These are phyloP conservation scores for Synanceia verrucosa DNA, from an alignment of 2,797 vertebrate species.

Conservation along the genomic window DNA sequence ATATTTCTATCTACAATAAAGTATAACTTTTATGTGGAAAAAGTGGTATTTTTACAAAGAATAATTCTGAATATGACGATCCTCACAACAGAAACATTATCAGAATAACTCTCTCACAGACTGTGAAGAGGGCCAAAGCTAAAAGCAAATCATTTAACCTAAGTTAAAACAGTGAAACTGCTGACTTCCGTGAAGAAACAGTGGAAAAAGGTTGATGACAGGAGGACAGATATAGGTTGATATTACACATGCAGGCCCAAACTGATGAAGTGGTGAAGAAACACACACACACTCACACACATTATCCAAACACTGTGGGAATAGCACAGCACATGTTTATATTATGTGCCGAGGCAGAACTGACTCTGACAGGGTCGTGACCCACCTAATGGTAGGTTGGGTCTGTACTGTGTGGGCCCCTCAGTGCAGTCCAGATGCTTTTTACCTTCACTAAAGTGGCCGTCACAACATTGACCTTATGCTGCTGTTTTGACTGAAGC, in stretches of 20 bases:
- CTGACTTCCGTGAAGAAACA: background rate
- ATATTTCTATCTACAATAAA: no score
- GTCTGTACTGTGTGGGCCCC: constrained; percentile 39
- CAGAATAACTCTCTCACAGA: no score
- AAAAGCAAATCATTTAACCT: no score
- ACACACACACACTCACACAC: constrained; percentile 7
- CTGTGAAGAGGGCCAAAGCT: background rate
- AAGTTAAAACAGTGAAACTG: no score
- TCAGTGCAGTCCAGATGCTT: constrained; percentile 1
- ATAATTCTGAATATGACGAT: no score
- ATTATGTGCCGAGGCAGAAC: constrained; percentile 29
- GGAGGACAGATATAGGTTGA: constrained; percentile 23
- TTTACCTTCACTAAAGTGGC: background rate
- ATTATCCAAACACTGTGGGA: constrained; percentile 54
- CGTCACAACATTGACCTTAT: background rate
- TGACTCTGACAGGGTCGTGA: constrained; percentile 47
- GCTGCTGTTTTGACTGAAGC: background rate
- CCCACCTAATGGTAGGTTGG: constrained; percentile 18
- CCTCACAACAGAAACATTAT: no score
- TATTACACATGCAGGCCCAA: constrained; percentile 16
- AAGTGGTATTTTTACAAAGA: no score
- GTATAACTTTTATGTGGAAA: no score
- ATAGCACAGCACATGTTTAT: constrained; percentile 57
- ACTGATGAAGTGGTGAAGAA: constrained; percentile 20
- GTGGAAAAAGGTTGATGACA: background rate